Percentiles rank a stretch among this genome's conserved stretches.
Evolutionary conservation across 2,113 vertebrate species (phyloP).

Genomic region (Xenotilapia flavipinnis): DNA sequence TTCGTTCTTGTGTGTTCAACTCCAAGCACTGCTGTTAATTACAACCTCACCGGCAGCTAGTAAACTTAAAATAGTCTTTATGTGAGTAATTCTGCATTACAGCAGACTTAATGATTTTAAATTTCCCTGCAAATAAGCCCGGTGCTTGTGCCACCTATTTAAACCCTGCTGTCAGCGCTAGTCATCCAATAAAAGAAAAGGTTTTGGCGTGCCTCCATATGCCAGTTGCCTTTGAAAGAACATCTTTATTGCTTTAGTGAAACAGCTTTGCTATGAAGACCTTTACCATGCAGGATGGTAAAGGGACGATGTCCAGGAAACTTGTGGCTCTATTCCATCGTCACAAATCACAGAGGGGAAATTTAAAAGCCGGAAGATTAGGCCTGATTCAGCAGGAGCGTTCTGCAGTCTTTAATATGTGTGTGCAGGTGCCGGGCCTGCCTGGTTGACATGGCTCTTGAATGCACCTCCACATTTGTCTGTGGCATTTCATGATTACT

Average conservation of each 20-base stretch:
- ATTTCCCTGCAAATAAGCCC: neutral
- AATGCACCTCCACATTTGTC: conserved; percentile 25
- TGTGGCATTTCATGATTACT: conserved; percentile 50
- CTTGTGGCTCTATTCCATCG: neutral
- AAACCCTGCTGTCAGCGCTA: neutral
- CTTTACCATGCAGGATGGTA: neutral
- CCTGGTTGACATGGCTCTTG: neutral
- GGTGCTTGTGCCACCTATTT: neutral
- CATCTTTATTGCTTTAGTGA: conserved; percentile 9
- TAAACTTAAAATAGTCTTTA: neutral
- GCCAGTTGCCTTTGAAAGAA: conserved; percentile 9
- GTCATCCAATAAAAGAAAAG: neutral
- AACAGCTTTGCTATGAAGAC: conserved; percentile 10
- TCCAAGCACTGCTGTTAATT: neutral
- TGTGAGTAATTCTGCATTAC: neutral
- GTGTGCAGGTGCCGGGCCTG: neutral
- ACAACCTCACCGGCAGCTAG: neutral
- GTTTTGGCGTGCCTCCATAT: neutral
- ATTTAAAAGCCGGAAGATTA: neutral
- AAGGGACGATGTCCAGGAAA: neutral
- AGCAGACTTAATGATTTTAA: neutral
- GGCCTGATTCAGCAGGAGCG: neutral
- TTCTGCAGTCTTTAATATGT: neutral
- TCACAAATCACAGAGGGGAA: neutral
- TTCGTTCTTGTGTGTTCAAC: neutral